Evolutionary conservation across 2,888 invertebrate genomes (phyloP).

Genomic region (Erpobdella octoculata): DNA sequence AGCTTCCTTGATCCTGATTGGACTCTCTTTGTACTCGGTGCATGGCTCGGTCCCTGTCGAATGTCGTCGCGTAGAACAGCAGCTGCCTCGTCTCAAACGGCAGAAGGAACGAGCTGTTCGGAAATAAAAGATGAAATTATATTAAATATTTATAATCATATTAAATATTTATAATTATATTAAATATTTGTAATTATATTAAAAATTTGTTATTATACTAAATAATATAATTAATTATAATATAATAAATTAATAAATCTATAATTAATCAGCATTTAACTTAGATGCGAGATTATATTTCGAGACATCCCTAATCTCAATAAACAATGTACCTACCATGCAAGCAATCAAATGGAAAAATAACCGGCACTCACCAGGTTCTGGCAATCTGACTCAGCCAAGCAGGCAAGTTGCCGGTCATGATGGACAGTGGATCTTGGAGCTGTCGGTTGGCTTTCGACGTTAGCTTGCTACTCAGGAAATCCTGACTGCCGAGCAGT

Average conservation of each 20-base stretch:
- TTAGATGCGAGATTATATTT: no score
- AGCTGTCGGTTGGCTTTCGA: conserved; percentile 94
- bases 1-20: conserved; percentile 43
- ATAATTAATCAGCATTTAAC: neutral
- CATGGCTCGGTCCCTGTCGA: conserved; percentile 84
- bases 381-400: conserved; percentile 86
- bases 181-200: neutral
- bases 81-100: conserved; percentile 95
- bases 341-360: neutral
- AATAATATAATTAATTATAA: neutral
- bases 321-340: neutral
- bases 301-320: neutral
- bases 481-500: conserved; percentile 58
- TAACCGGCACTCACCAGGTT: conserved; percentile 59
- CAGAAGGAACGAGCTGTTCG: conserved; percentile 75
- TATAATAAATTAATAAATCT: neutral
- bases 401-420: conserved; percentile 89
- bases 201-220: neutral
- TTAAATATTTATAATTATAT: neutral
- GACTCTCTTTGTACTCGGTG: conserved; percentile 87
- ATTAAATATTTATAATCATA: neutral
- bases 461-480: conserved; percentile 84
- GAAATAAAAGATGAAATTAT: neutral
- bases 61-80: conserved; percentile 90
- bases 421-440: conserved; percentile 93